Percentiles rank a stretch among this genome's conserved stretches.
Evolutionary conservation across 2,888 invertebrate genomes (phyloP).

Genomic region (Leucoptera coffeella): DNA sequence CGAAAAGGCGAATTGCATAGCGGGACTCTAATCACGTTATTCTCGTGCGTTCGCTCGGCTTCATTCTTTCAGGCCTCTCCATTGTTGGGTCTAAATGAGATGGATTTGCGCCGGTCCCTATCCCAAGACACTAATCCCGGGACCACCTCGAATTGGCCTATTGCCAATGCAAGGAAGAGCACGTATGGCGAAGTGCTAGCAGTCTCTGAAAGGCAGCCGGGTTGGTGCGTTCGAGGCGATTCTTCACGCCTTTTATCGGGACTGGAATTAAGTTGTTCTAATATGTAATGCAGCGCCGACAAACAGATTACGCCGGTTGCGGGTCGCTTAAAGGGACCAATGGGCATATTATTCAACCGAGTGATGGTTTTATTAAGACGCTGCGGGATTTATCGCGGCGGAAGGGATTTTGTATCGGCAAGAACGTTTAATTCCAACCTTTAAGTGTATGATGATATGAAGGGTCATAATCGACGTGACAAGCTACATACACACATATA

Average conservation of each 20-base stretch:
- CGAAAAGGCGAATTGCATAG: background rate
- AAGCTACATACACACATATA: no score
- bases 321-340: no score
- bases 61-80: background rate
- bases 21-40: conserved; percentile 17
- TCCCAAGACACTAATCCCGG: background rate
- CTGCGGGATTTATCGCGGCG: no score
- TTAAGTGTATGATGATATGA: no score
- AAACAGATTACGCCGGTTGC: background rate
- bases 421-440: no score
- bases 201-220: no score
- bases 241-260: conserved; percentile 35
- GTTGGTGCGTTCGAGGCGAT: no score
- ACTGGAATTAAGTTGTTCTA: conserved; percentile 43
- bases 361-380: no score
- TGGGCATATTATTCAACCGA: no score
- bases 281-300: conserved; percentile 14
- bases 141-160: background rate
- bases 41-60: background rate
- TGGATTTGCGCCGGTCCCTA: background rate
- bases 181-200: no score
- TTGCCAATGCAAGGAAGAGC: background rate
- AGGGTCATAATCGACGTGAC: no score
- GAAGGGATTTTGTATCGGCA: no score
- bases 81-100: background rate